Conservation (phyloP, 2,888 invertebrate genomes). For the Hypselothyrea guttata region DNA sequence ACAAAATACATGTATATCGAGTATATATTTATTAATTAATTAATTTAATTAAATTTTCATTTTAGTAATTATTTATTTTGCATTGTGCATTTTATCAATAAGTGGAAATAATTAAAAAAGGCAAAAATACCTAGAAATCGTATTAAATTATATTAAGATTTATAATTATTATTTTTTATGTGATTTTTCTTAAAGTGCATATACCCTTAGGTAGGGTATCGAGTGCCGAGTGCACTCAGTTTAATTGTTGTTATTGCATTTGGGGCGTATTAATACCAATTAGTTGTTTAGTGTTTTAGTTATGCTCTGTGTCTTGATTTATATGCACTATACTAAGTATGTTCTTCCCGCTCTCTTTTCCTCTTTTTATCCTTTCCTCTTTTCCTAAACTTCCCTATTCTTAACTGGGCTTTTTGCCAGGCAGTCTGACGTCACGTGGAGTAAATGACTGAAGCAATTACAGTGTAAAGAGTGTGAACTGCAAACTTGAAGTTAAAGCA, state of each 20-base stretch:
- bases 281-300: constrained; percentile 12
- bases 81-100: too few relatives aligned
- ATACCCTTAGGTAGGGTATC: constrained; percentile 6
- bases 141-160: too few relatives aligned
- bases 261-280: constrained; percentile 14
- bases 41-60: too few relatives aligned
- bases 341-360: not conserved
- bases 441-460: constrained; percentile 19
- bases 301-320: constrained; percentile 15
- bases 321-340: constrained; percentile 1
- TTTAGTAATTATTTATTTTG: too few relatives aligned
- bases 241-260: constrained; percentile 9
- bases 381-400: not conserved
- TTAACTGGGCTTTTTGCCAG: too few relatives aligned
- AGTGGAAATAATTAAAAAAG: too few relatives aligned
- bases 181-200: not conserved
- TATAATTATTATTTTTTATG: too few relatives aligned
- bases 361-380: not conserved
- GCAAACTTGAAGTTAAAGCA: constrained; percentile 23
- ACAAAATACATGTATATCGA: too few relatives aligned
- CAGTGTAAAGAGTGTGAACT: constrained; percentile 3
- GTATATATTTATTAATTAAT: too few relatives aligned
- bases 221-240: not conserved
- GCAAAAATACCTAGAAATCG: too few relatives aligned
- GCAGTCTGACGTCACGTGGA: constrained; percentile 6